phyloP scores from a whole-genome alignment of 2,113 vertebrate species.

The Climacteris rufus region DNA sequence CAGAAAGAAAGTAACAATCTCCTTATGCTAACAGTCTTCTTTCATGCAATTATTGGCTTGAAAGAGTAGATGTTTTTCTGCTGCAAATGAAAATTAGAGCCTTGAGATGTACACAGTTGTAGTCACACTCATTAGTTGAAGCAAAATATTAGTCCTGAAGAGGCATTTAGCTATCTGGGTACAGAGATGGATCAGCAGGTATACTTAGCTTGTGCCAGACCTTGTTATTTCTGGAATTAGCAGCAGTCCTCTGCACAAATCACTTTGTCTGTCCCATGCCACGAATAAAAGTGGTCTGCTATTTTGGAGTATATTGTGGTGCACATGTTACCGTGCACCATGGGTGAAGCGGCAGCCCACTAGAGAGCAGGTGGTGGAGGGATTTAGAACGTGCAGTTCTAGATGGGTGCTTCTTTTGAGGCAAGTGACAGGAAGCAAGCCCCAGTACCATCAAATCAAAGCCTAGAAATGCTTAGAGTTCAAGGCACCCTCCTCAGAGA shows the following conservation, averaged over 20 bases:
- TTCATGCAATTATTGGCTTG: background rate
- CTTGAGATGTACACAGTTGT: background rate
- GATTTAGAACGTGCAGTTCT: background rate
- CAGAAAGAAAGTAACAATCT: background rate
- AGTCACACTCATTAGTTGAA: background rate
- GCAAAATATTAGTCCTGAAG: background rate
- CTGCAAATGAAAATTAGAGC: background rate
- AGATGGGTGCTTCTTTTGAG: background rate
- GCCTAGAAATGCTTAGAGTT: background rate
- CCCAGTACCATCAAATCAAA: background rate
- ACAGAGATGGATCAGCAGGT: background rate
- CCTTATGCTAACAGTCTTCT: background rate
- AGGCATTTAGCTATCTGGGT: background rate
- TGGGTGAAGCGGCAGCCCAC: background rate
- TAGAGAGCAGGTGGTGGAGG: background rate
- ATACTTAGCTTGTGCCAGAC: background rate
- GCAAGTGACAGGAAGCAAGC: background rate
- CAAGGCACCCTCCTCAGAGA: background rate
- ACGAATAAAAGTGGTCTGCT: background rate
- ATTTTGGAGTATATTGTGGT: background rate
- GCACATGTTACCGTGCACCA: background rate
- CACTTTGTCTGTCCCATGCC: background rate
- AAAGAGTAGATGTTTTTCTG: background rate
- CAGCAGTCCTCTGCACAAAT: background rate
- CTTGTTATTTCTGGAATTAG: background rate